Base-by-base conservation (phyloP, 2,888 invertebrate species). In the Synergus japonicus region DNA sequence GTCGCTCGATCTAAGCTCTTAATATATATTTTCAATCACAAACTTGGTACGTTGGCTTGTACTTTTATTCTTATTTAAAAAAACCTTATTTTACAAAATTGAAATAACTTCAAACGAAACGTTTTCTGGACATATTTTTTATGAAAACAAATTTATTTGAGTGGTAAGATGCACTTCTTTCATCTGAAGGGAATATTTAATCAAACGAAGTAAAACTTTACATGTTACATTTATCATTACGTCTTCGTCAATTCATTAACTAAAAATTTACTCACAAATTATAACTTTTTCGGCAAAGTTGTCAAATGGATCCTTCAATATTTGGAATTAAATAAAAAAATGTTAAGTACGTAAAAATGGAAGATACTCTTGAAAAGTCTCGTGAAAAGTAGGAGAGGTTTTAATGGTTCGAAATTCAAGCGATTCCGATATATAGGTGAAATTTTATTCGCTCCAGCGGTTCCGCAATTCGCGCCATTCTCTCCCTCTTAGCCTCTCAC, bases 381-480 rank as follows among this genome's bases (percentile, higher is more conserved):
- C 66, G 79, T 80, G 76, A 79, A 82, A 77, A 67, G 78, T 77
- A 78, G 76, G 84, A 81, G 78, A 80, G 84, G 83, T 85, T 86
- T 85, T 85, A 85, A 83, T 85, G 84, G 85, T 83, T 86, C 79
- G 84, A 85, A 87, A 87, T 83, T 84, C 81, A 79, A 80, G 82
- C 82, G 82, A 83, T 84, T 87, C 84, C 83, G 79, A 85, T 85
- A 84, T 85, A 86, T 84, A 84, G 85, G 81, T 80, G 83, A 84
- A 79, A 85, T 87, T 86, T 87, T 84, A 84, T 85, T 81, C 85
- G 84, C 85, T 83, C 83, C 81, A 83, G 83, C 84, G 84, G 82
- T 83, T 85, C 87, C 83, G 86, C 86, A 85, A 86, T 87, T 86
- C 85, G 83, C 84, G 78, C 84, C 85, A 84, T 83, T 82, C 83